These are phyloP conservation scores for Antrozous pallidus DNA, from an alignment of 2,797 vertebrate genomes.

Conservation along the genomic window DNA sequence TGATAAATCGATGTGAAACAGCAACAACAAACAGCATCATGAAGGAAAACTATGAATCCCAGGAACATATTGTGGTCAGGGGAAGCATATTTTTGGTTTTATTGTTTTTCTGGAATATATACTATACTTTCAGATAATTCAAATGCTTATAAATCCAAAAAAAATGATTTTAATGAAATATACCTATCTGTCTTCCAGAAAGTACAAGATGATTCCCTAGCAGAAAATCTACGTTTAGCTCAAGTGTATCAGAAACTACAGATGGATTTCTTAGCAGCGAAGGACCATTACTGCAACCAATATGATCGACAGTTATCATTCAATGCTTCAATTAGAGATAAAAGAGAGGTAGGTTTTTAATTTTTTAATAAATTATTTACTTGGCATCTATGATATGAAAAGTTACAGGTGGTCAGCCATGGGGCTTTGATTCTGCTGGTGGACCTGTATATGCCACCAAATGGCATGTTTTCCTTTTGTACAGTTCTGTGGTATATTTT, in stretches of 20 bases:
- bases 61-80: not conserved
- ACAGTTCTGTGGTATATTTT: not conserved
- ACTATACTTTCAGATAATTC: not conserved
- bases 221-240: slow-evolving; percentile 85
- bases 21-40: not conserved
- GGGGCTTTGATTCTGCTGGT: not conserved
- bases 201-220: slow-evolving; percentile 75
- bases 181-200: slow-evolving; percentile 76
- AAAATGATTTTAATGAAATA: slow-evolving; percentile 5
- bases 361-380: slow-evolving; percentile 7
- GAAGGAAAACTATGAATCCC: not conserved
- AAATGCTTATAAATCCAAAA: not conserved
- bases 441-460: not conserved
- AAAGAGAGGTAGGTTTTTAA: slow-evolving; percentile 83
- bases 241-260: slow-evolving; percentile 82
- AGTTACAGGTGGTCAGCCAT: not conserved
- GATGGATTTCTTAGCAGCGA: slow-evolving; percentile 79
- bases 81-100: not conserved
- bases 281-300: slow-evolving; percentile 76
- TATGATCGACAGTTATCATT: slow-evolving; percentile 78
- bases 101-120: not conserved
- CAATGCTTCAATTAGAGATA: slow-evolving; percentile 78
- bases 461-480: not conserved
- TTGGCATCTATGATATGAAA: not conserved
- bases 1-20: not conserved